Conservation (phyloP, 2,797 vertebrate species). For the Sebastes baramenuke region DNA sequence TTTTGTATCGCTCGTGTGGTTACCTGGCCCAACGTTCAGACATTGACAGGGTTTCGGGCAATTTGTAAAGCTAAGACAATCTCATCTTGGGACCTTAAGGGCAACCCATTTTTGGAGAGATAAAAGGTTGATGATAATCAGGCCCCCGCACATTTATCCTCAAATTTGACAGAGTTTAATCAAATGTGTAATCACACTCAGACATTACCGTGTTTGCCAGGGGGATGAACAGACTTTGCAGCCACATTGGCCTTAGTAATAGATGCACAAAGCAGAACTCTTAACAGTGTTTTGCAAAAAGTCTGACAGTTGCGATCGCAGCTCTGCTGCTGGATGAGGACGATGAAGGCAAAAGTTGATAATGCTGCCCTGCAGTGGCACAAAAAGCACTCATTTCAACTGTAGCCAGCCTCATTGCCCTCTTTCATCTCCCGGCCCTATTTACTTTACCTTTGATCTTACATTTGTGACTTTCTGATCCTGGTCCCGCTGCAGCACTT, state of each 20-base stretch:
- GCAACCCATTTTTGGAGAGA: conserved; percentile 25
- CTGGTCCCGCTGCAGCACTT: conserved; percentile 44
- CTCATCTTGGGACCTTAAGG: conserved; percentile 29
- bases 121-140: conserved; percentile 47
- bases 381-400: conserved; percentile 35
- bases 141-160: conserved; percentile 24
- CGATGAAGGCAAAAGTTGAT: conserved; percentile 20
- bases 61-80: conserved; percentile 29
- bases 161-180: conserved; percentile 41
- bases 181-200: conserved; percentile 42
- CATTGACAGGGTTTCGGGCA: background rate
- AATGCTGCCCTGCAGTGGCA: conserved; percentile 6
- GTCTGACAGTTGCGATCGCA: conserved; percentile 7
- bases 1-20: conserved; percentile 15
- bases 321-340: conserved; percentile 16
- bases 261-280: conserved; percentile 10
- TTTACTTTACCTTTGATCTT: conserved; percentile 67
- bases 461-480: conserved; percentile 45
- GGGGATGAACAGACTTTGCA: conserved; percentile 5
- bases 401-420: conserved; percentile 26
- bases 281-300: conserved; percentile 31
- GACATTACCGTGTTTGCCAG: conserved; percentile 16
- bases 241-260: conserved; percentile 12
- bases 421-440: conserved; percentile 65
- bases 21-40: background rate